Percentiles rank a stretch among this genome's conserved stretches.
Conservation (phyloP, 2,888 invertebrate genomes). For the Tricholauxania praeusta region DNA sequence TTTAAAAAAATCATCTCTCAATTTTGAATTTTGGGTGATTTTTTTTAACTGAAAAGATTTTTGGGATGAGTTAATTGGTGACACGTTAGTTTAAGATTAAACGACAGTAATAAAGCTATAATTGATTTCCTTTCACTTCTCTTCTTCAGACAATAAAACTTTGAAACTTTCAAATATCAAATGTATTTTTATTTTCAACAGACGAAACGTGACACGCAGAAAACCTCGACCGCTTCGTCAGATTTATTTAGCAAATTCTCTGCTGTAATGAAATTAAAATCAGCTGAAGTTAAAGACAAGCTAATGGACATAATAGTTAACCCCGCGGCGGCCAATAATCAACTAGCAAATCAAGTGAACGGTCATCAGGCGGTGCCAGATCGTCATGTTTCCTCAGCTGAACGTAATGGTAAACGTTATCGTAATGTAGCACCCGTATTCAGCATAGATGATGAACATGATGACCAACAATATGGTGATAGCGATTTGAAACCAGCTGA, state of each 20-base stretch:
- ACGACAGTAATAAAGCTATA: no score
- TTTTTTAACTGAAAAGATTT: no score
- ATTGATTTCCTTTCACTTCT: no score
- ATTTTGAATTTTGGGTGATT: no score
- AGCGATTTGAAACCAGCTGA: conserved; percentile 52
- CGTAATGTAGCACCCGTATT: conserved; percentile 93
- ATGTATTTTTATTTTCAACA: conserved; percentile 12
- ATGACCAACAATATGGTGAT: conserved; percentile 67
- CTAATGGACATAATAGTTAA: conserved; percentile 93
- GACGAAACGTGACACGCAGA: conserved; percentile 41
- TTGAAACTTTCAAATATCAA: neutral
- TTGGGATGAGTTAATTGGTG: no score
- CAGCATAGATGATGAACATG: conserved; percentile 91
- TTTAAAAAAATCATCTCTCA: no score
- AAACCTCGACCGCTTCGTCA: conserved; percentile 66
- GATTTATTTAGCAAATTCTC: conserved; percentile 88
- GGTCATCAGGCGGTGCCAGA: conserved; percentile 66
- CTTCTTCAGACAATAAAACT: no score
- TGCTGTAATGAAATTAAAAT: conserved; percentile 89
- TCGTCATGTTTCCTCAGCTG: conserved; percentile 86
- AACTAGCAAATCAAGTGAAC: conserved; percentile 25
- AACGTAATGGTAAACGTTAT: conserved; percentile 88
- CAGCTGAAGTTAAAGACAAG: conserved; percentile 92
- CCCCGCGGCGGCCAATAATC: conserved; percentile 68
- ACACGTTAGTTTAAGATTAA: no score